These are phyloP conservation scores for Zoanthus solanderi DNA, from an alignment of 92 coral and sea anemone genomes.

Conservation along the genomic window DNA sequence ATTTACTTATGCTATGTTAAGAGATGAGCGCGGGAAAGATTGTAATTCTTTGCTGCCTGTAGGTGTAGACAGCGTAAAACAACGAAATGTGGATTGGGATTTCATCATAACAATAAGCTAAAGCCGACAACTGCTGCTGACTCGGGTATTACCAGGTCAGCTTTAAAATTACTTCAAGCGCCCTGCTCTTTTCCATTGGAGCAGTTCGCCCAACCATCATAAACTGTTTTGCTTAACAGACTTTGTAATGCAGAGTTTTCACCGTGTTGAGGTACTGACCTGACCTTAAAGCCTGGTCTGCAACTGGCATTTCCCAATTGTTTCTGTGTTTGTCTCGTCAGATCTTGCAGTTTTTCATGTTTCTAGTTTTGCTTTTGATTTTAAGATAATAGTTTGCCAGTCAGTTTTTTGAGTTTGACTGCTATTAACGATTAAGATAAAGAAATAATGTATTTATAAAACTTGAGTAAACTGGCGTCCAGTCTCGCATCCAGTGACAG, in stretches of 20 bases:
- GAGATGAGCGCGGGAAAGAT: neutral
- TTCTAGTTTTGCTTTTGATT: neutral
- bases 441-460: slow-evolving; percentile 32
- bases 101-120: neutral
- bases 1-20: neutral
- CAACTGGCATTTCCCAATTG: neutral
- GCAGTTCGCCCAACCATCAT: neutral
- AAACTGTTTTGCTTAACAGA: neutral
- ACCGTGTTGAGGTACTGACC: neutral
- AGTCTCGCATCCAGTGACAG: neutral
- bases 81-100: slow-evolving; percentile 2
- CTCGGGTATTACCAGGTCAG: too few species aligned
- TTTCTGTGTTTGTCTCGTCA: neutral
- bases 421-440: neutral
- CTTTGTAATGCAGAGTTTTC: neutral
- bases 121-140: neutral
- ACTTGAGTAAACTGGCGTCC: neutral
- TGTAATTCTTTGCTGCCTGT: slow-evolving; percentile 9
- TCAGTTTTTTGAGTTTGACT: neutral
- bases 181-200: neutral
- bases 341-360: neutral
- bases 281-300: neutral
- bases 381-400: neutral
- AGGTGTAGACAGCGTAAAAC: neutral
- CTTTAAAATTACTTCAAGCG: too few species aligned